phyloP scores from a whole-genome alignment of 2,113 vertebrate species.

The Chloropsis cyanopogon region DNA sequence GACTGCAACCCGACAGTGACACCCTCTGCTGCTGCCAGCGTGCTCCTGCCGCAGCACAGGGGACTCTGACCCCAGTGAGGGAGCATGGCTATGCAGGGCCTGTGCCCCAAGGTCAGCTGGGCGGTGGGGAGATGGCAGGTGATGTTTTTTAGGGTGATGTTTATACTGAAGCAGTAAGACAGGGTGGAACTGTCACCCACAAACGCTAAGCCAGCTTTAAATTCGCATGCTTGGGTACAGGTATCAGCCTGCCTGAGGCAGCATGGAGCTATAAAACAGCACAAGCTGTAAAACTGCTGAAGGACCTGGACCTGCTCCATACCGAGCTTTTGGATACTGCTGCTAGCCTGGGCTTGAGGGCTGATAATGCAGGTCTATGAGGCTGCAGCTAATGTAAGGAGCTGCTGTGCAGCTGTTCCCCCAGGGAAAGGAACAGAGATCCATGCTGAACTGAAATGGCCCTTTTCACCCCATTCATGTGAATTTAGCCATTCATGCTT shows the following conservation, averaged over 20 bases:
- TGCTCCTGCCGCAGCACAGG: background rate
- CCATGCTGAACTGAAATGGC: background rate
- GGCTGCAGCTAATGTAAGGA: background rate
- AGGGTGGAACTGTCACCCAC: background rate
- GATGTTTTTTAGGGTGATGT: background rate
- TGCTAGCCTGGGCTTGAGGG: background rate
- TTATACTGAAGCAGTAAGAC: background rate
- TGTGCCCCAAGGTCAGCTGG: background rate
- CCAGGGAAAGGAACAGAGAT: background rate
- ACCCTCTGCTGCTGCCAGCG: background rate
- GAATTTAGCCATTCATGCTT: background rate
- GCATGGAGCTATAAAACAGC: background rate
- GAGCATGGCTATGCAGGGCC: fast-evolving
- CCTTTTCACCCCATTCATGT: background rate
- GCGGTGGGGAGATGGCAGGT: fast-evolving
- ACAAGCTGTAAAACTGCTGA: constrained; percentile 9
- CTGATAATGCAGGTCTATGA: background rate
- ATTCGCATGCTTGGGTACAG: fast-evolving
- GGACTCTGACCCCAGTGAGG: background rate
- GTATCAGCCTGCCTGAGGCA: background rate
- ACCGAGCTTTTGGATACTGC: background rate
- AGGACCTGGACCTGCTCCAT: constrained; percentile 16
- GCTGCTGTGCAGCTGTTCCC: background rate
- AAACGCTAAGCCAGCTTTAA: background rate
- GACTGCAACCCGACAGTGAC: background rate